Base-by-base conservation (phyloP, 2,888 invertebrate genomes). In the Caenorhabditis becei region DNA sequence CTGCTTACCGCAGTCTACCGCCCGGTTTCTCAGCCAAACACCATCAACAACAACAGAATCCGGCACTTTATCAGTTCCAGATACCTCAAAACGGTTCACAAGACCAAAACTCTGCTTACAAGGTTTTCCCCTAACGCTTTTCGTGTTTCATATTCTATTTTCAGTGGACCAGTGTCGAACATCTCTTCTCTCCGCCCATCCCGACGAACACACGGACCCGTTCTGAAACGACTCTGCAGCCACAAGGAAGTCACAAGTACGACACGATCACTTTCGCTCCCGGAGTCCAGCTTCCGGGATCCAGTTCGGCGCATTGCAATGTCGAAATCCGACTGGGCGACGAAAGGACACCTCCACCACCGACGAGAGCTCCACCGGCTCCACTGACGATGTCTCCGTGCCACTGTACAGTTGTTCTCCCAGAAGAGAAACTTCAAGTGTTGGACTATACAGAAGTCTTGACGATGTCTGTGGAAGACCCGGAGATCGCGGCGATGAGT, bases 161-260 rank as follows among this genome's bases (percentile, higher is more conserved):
- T 32, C 65, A 74, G 72, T 56, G 58, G 14, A 61, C 75, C 11
- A 75, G 75, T 24, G 61, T 75, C 23, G 75, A 66, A n/a, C 61
- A 75, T 24, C 26, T 75, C n/a, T 67, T 66, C 23, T 66, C 75
- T n/a, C 59, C 75, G 5, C 59, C 53, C 10, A 59, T 75, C 51
- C 56, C 63, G 0, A 58, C 54, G 1, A 35, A 24, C n/a, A n/a
- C 5, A 28, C 66, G 75, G 10, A 51, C 20, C n/a, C 66, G 75
- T 11, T 28, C 75, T 8, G 66, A 75, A n/a, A 59, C 75, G 3
- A 54, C 28, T 10, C 41, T 75, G 20, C 75, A 59, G 24, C 59
- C 66, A 28, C 75, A 75, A 37, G 75, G 61, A 41, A 66, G 61
- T 49, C 66, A 66, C 23, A 75, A 75, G 44, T 75, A 75, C 28